Percentiles rank a stretch among this genome's conserved stretches.
Conservation (phyloP, 37 sponge, comb jelly and placozoan genomes). For the Axinella damicornis region DNA sequence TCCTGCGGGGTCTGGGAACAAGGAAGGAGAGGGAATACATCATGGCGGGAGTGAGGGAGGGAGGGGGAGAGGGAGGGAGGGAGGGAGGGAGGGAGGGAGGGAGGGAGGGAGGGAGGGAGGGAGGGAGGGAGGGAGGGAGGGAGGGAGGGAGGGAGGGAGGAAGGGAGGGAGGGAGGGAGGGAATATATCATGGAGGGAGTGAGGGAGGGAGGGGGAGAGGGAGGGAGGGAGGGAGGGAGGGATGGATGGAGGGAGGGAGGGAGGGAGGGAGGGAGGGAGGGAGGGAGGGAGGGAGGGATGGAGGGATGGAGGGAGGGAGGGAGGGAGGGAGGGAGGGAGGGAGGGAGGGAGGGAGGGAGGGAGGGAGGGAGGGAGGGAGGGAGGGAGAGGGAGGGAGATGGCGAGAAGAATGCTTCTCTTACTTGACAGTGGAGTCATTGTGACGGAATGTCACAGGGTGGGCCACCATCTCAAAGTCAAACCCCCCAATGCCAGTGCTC, state of each 20-base stretch:
- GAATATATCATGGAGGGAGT: too few species aligned
- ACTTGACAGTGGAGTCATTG: conserved; percentile 66
- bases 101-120: too few species aligned
- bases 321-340: background rate
- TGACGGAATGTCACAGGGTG: conserved; percentile 68
- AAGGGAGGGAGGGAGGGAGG: background rate
- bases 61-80: too few species aligned
- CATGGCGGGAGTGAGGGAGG: too few species aligned
- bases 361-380: background rate
- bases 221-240: background rate
- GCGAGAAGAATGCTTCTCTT: background rate
- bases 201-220: background rate
- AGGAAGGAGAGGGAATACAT: too few species aligned
- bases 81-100: too few species aligned
- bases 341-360: too few species aligned
- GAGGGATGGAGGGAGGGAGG: conserved; percentile 6
- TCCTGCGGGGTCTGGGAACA: conserved; percentile 32
- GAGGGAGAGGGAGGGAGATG: background rate
- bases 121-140: background rate
- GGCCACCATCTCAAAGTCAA: conserved; percentile 67
- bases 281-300: background rate
- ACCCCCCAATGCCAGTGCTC: conserved; percentile 61
- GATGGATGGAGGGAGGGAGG: too few species aligned
- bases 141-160: background rate
- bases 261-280: background rate